Evolutionary conservation across 2,113 vertebrate genomes (phyloP), one percentile per base, ranked within the genome.

Genomic region (Pycnonotus jocosus): DNA sequence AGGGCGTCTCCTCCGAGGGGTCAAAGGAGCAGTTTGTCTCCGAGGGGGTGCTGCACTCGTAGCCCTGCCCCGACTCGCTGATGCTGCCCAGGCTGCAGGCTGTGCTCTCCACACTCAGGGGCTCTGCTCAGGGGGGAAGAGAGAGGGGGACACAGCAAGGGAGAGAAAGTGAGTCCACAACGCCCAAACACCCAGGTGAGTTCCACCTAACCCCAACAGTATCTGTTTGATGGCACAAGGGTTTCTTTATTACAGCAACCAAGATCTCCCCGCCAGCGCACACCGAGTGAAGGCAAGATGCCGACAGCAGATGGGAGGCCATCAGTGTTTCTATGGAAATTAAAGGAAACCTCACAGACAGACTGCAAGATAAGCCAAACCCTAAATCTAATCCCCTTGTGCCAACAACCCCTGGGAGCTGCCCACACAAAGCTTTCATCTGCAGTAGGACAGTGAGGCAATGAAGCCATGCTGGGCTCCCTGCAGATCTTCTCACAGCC

Each of bases 21-120:
- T 95, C 96, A 1, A 97, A 96, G 7, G 92, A 94, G 45, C 96
- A 91, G 37, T 96, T 96, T 1, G n/a, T 97, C 95, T 97, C 97
- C 0, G 97, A 97, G 25, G 97, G 96, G 8, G 95, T 97, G 40
- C 96, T 96, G 95, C 96, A 97, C 62, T 97, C 97, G 0, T 97
- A 97, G 81, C 95, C 97, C 51, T 97, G 97, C 80, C 96, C 96
- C 0, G 96, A 97, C 15, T 97, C 97, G 0, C 93, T 88, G 16
- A 86, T 82, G 80, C 96, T 96, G 70, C 91, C 85, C 37, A 97
- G 70, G 83, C 96, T 96, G 91, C 95, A 96, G 54, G 95, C 93
- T 0, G 84, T 68, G 47, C 96, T 90, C 38, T 97, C 97, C 78
- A 92, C 92, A 0, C 95, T 97, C 83, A 90, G 84, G 0, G 96